Evolutionary conservation across 35 echinoderm and acorn worm species (phyloP), one percentile per base, ranked within the genome.

Genomic region (Amphiura filiformis): DNA sequence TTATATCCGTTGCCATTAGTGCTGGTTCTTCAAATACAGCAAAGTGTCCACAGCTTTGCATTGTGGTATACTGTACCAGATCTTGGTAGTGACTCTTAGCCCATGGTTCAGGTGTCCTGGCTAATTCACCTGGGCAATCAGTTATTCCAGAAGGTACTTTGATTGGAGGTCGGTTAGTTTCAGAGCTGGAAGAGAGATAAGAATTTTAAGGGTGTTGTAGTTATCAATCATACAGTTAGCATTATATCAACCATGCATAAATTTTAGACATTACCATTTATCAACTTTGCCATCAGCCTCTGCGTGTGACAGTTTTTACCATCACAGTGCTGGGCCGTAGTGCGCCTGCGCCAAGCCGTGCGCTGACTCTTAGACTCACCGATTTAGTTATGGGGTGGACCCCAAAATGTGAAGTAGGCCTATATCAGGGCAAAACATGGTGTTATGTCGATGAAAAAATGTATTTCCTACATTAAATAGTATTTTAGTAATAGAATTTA

Each of bases 21-120:
- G 80, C 34, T 3, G 95, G 95, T 37, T 85, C 81, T 39, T 97
- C 86, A 23, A 97, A 77, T 1, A 89, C 95, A n/a, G 92, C 95
- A 82, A 97, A 97, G 81, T 97, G 95, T 12, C 95, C 95, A 3
- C 95, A 92, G 17, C 76, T 42, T 49, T 92, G 86, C 92, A 94
- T 92, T 7, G 77, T 88, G 31, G 37, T 94, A 57, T 91, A 97
- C 57, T 80, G 84, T 18, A 97, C 77, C 0, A 97, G 79, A 40
- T 97, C 79, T 22, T 80, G 84, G 92, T 82, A 94, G 38, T 79
- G 78, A 39, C 78, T 37, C 18, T 56, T 13, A 23, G 65, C 33
- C 92, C 92, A 94, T 30, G 82, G n/a, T 31, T 89, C 82, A 32
- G 87, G 92, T 0, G 39, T 56, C 0, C 81, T 39, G 7, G 1